Percentiles rank a stretch among this genome's conserved stretches.
These are phyloP conservation scores for Acanthaster planci DNA, from an alignment of 35 echinoderm and acorn worm genomes.

Conservation along the genomic window DNA sequence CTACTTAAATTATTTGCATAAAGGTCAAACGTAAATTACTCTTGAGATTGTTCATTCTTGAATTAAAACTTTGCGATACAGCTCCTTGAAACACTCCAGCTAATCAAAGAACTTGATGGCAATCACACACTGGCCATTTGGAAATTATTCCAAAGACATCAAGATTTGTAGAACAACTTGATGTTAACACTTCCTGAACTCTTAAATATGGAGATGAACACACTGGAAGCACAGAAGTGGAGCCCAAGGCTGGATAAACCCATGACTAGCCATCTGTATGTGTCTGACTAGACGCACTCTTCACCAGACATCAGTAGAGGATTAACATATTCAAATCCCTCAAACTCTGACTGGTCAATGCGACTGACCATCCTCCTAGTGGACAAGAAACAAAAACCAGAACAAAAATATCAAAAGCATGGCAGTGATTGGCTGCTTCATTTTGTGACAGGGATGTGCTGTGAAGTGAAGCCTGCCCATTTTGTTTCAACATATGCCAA, in stretches of 20 bases:
- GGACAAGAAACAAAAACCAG: slow-evolving; percentile 27
- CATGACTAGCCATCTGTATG: background rate
- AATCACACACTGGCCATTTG: background rate
- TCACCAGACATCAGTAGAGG: slow-evolving; percentile 98
- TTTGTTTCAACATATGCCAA: too few relatives aligned
- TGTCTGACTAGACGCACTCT: slow-evolving; percentile 71
- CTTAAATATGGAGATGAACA: background rate
- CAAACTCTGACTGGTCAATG: slow-evolving; percentile 98
- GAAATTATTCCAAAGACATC: background rate
- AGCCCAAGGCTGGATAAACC: background rate
- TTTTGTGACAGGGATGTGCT: too few relatives aligned
- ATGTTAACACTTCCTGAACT: background rate
- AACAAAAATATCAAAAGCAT: background rate
- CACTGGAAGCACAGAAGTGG: slow-evolving; percentile 1
- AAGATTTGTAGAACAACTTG: background rate
- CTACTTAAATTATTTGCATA: background rate
- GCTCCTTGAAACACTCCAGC: background rate
- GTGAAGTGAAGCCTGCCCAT: too few relatives aligned
- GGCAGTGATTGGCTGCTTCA: too few relatives aligned
- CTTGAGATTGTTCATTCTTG: background rate
- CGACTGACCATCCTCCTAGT: slow-evolving; percentile 66
- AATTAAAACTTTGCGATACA: background rate
- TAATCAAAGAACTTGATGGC: background rate
- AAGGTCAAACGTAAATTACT: slow-evolving; percentile 15
- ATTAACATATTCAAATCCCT: slow-evolving; percentile 98